Evolutionary conservation across 2,797 vertebrate species (phyloP).

Genomic region (Phataginus tricuspis): DNA sequence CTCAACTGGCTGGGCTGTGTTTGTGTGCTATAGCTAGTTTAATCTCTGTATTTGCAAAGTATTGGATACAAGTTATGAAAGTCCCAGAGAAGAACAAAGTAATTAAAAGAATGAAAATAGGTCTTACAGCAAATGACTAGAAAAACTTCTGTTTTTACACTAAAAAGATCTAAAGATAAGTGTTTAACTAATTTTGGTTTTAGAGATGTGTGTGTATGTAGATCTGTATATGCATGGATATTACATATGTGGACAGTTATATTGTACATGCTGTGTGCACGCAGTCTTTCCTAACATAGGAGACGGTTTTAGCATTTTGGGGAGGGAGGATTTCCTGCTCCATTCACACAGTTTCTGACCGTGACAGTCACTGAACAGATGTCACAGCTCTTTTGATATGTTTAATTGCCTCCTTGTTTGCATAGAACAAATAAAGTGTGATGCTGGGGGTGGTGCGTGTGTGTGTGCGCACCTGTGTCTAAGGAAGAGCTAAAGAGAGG

Average conservation of each 20-base stretch:
- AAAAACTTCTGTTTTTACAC: neutral
- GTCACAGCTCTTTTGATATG: neutral
- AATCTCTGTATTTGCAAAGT: neutral
- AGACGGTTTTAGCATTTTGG: neutral
- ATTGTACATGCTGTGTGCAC: too few species aligned
- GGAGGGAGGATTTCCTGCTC: neutral
- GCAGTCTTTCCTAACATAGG: neutral
- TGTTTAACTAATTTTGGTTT: neutral
- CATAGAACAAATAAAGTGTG: neutral
- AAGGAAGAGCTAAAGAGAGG: neutral
- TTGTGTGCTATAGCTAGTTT: neutral
- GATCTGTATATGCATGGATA: neutral
- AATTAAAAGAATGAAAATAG: neutral
- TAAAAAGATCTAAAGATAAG: neutral
- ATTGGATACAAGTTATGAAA: neutral
- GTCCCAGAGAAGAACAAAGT: neutral
- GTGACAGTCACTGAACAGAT: neutral
- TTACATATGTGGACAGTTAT: neutral
- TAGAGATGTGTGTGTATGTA: too few species aligned
- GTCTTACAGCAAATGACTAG: neutral
- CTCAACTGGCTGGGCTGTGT: neutral
- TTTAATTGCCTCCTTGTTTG: conserved; percentile 51
- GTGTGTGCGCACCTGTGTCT: neutral
- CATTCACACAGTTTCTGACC: neutral
- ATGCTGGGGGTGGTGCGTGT: accelerated